Evolutionary conservation across 2,888 invertebrate genomes (phyloP).

Genomic region (Torymus aiolomorphi): DNA sequence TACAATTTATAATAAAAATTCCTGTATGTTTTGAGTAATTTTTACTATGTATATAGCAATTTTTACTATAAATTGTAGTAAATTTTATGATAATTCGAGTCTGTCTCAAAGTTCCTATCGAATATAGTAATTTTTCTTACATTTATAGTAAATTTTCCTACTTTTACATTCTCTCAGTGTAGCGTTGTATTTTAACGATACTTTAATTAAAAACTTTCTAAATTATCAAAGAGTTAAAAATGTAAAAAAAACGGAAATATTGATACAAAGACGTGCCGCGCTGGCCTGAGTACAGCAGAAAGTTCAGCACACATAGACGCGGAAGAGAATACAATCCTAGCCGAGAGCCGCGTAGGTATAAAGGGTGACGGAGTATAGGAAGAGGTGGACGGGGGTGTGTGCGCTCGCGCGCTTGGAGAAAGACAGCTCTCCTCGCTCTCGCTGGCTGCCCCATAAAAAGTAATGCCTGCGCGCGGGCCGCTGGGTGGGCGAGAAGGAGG

Average conservation of each 20-base stretch:
- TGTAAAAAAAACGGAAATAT: neutral
- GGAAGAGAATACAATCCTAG: conserved; percentile 17
- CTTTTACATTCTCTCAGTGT: too few relatives aligned
- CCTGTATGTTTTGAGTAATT: too few relatives aligned
- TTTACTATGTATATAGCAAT: too few relatives aligned
- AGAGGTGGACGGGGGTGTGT: conserved; percentile 35
- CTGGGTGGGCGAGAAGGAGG: neutral
- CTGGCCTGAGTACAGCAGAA: neutral
- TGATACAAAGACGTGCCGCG: neutral
- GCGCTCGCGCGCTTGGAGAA: neutral
- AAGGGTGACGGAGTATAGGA: conserved; percentile 51
- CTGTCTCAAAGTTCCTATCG: too few relatives aligned
- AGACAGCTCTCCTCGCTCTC: conserved; percentile 7
- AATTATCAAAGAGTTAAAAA: too few relatives aligned
- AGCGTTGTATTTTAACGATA: too few relatives aligned
- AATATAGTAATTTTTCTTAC: too few relatives aligned
- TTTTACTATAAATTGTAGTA: too few relatives aligned
- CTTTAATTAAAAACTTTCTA: too few relatives aligned
- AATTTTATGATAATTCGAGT: too few relatives aligned
- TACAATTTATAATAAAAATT: too few relatives aligned
- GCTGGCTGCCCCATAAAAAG: conserved; percentile 52
- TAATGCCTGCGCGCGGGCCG: conserved; percentile 38
- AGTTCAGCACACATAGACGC: neutral
- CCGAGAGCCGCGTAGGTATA: conserved; percentile 19
- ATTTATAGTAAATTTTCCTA: too few relatives aligned